These are phyloP conservation scores for Apis cerana DNA, from an alignment of 1,140 invertebrate genomes.

Conservation along the genomic window DNA sequence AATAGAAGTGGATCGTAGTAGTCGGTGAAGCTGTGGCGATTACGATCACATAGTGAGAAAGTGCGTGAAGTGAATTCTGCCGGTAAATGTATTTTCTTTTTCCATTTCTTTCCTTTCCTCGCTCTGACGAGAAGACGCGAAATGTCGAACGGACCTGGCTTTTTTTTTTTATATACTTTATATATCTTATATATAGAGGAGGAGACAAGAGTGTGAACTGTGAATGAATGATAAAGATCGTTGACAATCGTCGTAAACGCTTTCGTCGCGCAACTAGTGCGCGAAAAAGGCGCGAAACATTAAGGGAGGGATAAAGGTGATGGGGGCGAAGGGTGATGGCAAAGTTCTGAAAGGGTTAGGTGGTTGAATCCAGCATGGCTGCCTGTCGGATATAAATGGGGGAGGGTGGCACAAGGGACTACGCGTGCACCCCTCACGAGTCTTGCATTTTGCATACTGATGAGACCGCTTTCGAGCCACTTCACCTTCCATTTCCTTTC, in stretches of 20 bases:
- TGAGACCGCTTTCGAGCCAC: slow-evolving; percentile 71
- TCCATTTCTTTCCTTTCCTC: no score
- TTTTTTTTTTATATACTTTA: no score
- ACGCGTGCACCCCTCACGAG: slow-evolving; percentile 61
- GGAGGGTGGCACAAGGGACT: slow-evolving; percentile 49
- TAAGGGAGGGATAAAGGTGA: slow-evolving; percentile 10
- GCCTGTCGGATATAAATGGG: slow-evolving; percentile 59
- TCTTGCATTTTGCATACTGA: slow-evolving; percentile 74
- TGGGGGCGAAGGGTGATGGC: no score
- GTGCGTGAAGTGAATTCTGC: no score
- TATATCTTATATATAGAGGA: no score
- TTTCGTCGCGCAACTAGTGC: slow-evolving; percentile 16
- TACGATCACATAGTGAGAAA: no score
- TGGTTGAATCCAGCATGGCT: slow-evolving; percentile 34
- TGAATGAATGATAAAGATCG: not conserved
- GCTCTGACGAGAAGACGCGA: no score
- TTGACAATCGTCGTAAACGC: not conserved
- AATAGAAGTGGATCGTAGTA: not conserved
- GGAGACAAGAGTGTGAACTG: no score
- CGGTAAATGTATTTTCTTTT: no score
- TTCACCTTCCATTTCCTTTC: slow-evolving; percentile 69
- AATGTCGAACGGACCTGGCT: no score
- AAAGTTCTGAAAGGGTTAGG: slow-evolving; percentile 27
- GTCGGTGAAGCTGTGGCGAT: no score
- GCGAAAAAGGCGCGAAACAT: slow-evolving; percentile 31